Evolutionary conservation across 2,888 invertebrate genomes (phyloP).

Genomic region (Erebia palarica): DNA sequence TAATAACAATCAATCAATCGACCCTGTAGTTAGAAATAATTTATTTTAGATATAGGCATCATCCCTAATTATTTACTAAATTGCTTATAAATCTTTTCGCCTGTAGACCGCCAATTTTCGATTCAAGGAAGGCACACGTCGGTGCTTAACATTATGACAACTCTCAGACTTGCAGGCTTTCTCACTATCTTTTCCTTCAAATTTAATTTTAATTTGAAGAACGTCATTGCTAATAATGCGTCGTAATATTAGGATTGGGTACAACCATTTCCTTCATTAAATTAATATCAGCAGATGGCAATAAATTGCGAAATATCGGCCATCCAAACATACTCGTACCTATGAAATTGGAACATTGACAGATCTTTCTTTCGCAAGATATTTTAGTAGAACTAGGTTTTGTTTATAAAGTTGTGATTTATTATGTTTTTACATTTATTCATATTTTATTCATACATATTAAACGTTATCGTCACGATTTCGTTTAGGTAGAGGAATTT

Average conservation of each 20-base stretch:
- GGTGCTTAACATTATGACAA: too few relatives aligned
- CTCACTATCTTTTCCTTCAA: not conserved
- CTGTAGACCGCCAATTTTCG: too few relatives aligned
- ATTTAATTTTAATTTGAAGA: not conserved
- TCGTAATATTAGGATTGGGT: not conserved
- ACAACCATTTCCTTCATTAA: slow-evolving; percentile 1
- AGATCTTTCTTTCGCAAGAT: slow-evolving; percentile 5
- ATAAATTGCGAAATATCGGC: slow-evolving; percentile 5
- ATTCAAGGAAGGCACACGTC: too few relatives aligned
- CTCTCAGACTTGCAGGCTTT: too few relatives aligned
- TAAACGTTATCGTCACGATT: not conserved
- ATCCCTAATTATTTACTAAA: too few relatives aligned
- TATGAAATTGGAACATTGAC: not conserved
- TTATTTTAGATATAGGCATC: too few relatives aligned
- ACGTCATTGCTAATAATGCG: not conserved
- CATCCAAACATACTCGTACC: not conserved
- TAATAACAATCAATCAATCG: too few relatives aligned
- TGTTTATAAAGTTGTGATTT: not conserved
- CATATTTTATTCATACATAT: not conserved
- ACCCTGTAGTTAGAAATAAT: too few relatives aligned
- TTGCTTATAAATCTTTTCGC: too few relatives aligned
- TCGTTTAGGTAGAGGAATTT: not conserved
- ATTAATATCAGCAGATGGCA: slow-evolving; percentile 5
- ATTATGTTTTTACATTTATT: not conserved
- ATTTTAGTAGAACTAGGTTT: not conserved